Conservation (phyloP, 2,113 vertebrate genomes). For the Ochotona curzoniae region DNA sequence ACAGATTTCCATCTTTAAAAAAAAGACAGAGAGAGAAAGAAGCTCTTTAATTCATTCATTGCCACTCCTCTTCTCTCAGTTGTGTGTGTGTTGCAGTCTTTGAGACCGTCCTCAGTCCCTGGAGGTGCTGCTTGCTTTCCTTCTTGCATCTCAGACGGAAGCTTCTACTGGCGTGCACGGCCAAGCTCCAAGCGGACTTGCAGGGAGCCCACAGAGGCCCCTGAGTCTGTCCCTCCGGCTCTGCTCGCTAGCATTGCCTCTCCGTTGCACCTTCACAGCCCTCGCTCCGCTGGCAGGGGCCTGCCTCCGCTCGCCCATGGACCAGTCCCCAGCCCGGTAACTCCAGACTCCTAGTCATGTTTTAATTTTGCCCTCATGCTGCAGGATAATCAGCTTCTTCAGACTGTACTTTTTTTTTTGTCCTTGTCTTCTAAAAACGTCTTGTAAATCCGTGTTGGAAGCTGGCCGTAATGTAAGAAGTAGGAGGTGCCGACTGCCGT, state of each 20-base stretch:
- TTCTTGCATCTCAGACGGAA: not conserved
- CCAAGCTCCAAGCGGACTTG: too few species aligned
- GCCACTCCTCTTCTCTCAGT: not conserved
- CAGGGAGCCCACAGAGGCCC: not conserved
- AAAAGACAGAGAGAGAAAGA: too few species aligned
- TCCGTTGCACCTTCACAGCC: too few species aligned
- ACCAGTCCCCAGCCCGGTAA: not conserved
- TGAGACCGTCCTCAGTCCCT: not conserved
- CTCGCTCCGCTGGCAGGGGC: too few species aligned
- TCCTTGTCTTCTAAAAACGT: not conserved
- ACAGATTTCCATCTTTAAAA: too few species aligned
- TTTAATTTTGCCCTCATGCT: not conserved
- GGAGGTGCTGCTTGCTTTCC: not conserved
- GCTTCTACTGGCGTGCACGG: not conserved
- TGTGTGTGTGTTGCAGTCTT: not conserved
- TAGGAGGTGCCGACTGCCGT: not conserved
- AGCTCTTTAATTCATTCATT: too few species aligned
- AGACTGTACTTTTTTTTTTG: not conserved
- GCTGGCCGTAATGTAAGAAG: too few species aligned
- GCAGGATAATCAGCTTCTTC: too few species aligned
- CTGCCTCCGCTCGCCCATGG: too few species aligned
- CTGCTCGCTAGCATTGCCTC: not conserved
- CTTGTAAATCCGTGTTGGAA: not conserved
- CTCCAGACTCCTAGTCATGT: not conserved
- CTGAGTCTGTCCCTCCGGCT: too few species aligned